Conservation (phyloP, 1,140 invertebrate species). For the Drosophila simulans region DNA sequence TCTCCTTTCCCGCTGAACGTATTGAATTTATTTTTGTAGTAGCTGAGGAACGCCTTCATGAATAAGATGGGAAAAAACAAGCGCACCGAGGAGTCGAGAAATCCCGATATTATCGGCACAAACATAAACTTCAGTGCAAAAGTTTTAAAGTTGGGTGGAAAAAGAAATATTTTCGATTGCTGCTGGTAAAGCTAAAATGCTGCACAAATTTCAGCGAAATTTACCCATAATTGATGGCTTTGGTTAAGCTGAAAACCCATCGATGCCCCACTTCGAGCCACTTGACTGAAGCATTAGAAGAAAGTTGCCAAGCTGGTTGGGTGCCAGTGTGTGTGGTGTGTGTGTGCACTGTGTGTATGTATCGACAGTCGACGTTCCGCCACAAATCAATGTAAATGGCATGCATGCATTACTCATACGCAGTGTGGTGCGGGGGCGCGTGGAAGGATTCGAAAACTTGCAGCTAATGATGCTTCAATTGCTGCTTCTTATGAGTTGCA, state of each 20-base stretch:
- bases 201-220: slow-evolving; percentile 44
- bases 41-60: slow-evolving; percentile 7
- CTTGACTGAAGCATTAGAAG: slow-evolving; percentile 52
- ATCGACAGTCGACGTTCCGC: slow-evolving; percentile 27
- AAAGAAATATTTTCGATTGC: slow-evolving; percentile 37
- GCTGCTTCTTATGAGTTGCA: slow-evolving; percentile 80
- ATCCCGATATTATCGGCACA: slow-evolving; percentile 49
- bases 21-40: slow-evolving; percentile 47
- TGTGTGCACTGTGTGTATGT: slow-evolving; percentile 2
- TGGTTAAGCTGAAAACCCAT: slow-evolving; percentile 53
- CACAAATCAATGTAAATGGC: slow-evolving; percentile 79
- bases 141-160: slow-evolving; percentile 29
- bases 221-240: slow-evolving; percentile 52
- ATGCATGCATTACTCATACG: slow-evolving; percentile 81
- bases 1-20: background rate
- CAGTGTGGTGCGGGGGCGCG: slow-evolving; percentile 45
- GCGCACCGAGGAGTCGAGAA: slow-evolving; percentile 14
- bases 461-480: slow-evolving; percentile 82
- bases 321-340: background rate
- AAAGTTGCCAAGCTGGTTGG: slow-evolving; percentile 31
- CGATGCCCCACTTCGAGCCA: slow-evolving; percentile 50
- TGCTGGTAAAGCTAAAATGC: slow-evolving; percentile 30
- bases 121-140: slow-evolving; percentile 43
- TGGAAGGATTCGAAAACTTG: slow-evolving; percentile 57
- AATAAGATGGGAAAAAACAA: slow-evolving; percentile 13